Conservation (phyloP, 2,888 invertebrate genomes). For the Doris montereyensis region DNA sequence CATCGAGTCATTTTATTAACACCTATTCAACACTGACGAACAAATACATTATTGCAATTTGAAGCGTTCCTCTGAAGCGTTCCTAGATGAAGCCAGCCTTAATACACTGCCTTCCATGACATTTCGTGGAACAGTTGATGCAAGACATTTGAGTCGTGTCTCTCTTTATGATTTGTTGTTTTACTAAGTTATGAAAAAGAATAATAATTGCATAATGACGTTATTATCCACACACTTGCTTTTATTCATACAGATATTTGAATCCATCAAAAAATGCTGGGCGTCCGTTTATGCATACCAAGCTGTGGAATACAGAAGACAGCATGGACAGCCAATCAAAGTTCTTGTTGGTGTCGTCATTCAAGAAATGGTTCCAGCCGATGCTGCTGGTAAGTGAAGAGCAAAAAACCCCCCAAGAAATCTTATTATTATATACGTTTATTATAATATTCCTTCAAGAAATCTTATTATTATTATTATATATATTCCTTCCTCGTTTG, state of each 20-base stretch:
- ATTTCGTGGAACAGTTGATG: conserved; percentile 43
- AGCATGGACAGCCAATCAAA: conserved; percentile 81
- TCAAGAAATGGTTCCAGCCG: conserved; percentile 83
- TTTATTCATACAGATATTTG: conserved; percentile 54
- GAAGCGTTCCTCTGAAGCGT: no score
- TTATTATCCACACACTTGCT: neutral
- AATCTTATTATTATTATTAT: no score
- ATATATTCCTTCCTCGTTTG: no score
- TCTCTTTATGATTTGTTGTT: neutral
- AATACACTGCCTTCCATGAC: conserved; percentile 46
- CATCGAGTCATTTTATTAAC: no score
- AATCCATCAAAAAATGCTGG: conserved; percentile 84
- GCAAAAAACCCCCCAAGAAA: no score
- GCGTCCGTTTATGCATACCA: conserved; percentile 84
- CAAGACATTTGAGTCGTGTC: neutral
- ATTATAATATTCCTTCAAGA: no score
- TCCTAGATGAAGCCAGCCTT: no score
- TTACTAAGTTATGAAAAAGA: neutral
- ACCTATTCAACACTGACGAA: no score
- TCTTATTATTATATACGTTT: no score
- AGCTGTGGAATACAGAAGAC: conserved; percentile 85
- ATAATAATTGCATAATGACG: neutral
- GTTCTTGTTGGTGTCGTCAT: conserved; percentile 86
- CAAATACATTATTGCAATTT: no score
- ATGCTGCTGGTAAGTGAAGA: conserved; percentile 75